Base-by-base conservation (phyloP, 2,113 vertebrate genomes). In the Lophura nycthemera region DNA sequence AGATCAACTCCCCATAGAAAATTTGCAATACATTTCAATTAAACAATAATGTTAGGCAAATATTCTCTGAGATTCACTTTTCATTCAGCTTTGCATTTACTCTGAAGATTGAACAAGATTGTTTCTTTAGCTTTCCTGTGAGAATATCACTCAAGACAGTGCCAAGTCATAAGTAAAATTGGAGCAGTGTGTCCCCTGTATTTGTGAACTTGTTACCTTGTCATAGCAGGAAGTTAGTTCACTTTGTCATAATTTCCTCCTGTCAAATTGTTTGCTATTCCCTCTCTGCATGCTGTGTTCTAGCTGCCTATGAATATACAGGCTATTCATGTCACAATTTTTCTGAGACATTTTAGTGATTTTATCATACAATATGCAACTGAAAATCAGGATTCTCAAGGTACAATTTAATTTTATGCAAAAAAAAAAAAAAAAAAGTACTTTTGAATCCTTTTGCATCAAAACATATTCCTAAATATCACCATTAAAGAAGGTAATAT, bases 1-100 rank as follows among this genome's bases (percentile, higher is more conserved):
- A 90, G 57, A 91, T 50, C n/a, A 87, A 73, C 7, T 30, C 79
- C 67, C 56, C 42, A 25, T 47, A 86, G 64, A 89, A 86, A 29
- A 13, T 88, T 71, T n/a, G 76, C 25, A 40, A 20, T 73, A 57
- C 75, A 92, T 94, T 91, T 91, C 45, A 83, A 77, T 86, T 77
- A 93, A 89, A 54, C 18, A 83, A 45, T 76, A 73, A 64, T 73
- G 83, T 77, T 20, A 83, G 38, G 11, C 59, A 66, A 80, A 42
- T 83, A 42, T 88, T 60, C 50, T 83, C 61, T 4, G 4, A 77
- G 50, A 56, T 91, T 90, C 56, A 69, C 29, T 79, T 94, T 83
- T 86, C 78, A 47, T 89, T 69, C 34, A 50, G 32, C 9, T 83
- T 86, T 86, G 19, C 32, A 27, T 50, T 88, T 90, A 38, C 25